These are phyloP conservation scores for Odobenus rosmarus DNA, from an alignment of 2,113 vertebrate species.

Conservation along the genomic window DNA sequence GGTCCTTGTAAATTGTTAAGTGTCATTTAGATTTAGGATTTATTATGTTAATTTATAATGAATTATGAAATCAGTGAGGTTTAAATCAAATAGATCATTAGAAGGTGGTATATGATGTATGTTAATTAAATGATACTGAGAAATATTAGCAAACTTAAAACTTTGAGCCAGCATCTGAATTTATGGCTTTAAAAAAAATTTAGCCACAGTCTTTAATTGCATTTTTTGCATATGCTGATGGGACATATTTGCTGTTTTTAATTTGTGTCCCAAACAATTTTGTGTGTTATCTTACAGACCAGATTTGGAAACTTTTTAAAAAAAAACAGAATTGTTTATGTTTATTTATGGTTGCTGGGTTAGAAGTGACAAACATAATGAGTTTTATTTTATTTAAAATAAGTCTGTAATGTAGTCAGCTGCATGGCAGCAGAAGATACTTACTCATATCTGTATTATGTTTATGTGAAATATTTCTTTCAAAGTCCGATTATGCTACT, in stretches of 20 bases:
- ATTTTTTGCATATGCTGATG: neutral
- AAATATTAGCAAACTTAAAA: neutral
- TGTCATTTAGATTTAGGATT: neutral
- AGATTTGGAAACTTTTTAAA: neutral
- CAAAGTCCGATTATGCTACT: neutral
- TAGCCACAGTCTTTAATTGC: neutral
- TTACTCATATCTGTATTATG: neutral
- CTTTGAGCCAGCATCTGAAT: neutral
- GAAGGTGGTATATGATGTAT: neutral
- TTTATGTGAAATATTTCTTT: neutral
- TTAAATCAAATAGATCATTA: neutral
- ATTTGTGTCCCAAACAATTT: neutral
- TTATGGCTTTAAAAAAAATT: neutral
- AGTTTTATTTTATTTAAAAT: slow-evolving; percentile 31
- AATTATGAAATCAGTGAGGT: neutral
- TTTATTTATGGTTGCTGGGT: neutral
- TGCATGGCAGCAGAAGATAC: neutral
- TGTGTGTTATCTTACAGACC: neutral
- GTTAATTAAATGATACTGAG: neutral
- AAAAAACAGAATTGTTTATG: neutral
- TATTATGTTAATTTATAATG: neutral
- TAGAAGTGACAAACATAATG: neutral
- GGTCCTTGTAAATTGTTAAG: neutral
- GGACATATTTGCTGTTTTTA: neutral
- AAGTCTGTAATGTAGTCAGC: neutral